Evolutionary conservation across 2,888 invertebrate species (phyloP), one percentile per base, ranked within the genome.

Genomic region (Idaea straminata): DNA sequence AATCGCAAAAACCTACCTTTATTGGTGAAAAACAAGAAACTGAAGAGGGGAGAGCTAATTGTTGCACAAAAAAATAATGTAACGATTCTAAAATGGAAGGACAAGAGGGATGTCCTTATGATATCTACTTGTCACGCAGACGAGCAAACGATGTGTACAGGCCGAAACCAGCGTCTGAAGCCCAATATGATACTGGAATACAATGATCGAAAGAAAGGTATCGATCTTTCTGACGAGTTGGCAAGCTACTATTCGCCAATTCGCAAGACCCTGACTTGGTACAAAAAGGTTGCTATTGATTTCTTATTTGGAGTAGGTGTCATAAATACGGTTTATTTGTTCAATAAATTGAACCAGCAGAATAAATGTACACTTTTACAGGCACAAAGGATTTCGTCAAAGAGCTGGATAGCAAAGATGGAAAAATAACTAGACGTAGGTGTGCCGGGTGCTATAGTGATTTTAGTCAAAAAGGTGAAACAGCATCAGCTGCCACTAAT

Each of bases 41-140:
- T 73, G 47, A 70, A 60, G 66, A 64, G 57, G 61, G 72, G 72
- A 62, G 68, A 73, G 62, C 38, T 65, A 25, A 66, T 64, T 61
- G 72, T 67, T 15, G 62, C 59, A 59, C 74, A 74, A 64, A 67
- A 65, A 57, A 61, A 72, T 65, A 65, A 61, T 64, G 38, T 68
- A 35, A 73, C 74, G 36, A 65, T 70, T 57, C 57, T 75, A 65
- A 75, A 73, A 68, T 72, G 73, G 74, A 66, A 67, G 36, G 73
- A 73, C 66, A 66, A 69, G 66, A 59, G 72, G 16, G 71, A 74
- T 61, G 74, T 72, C 0, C 63, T 68, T 35, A 67, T 74, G 68
- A 64, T 72, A 1, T 71, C 72, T 36, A 72, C 68, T 35, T 71
- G 67, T 63, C 72, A 71, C 35, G 66, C 36, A 6, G 62, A 69